Evolutionary conservation across 2,888 invertebrate genomes (phyloP).

Genomic region (Sacculina carcini): DNA sequence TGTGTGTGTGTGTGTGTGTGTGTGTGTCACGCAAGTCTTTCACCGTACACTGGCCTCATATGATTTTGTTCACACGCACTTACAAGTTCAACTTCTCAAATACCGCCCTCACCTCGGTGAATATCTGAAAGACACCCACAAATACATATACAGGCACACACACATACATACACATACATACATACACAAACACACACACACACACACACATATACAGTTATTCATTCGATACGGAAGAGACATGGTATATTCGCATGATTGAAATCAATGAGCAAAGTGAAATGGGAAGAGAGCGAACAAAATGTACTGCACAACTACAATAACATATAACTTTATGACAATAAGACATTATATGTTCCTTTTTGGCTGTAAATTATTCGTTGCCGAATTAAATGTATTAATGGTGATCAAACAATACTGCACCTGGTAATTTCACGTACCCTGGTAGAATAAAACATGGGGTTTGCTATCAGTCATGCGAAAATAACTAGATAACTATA

Average conservation of each 20-base stretch:
- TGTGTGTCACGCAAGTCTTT: not conserved
- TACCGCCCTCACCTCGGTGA: conserved; percentile 5
- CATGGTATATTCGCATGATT: not conserved
- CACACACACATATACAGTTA: conserved; percentile 1
- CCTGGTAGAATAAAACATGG: too few species aligned
- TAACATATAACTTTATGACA: not conserved
- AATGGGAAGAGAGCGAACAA: not conserved
- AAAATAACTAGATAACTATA: too few species aligned
- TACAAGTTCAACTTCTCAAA: not conserved
- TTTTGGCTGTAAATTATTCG: conserved; percentile 4
- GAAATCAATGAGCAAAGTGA: too few species aligned
- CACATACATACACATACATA: conserved; percentile 1
- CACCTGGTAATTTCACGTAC: too few species aligned
- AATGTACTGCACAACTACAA: not conserved
- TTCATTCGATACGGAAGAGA: not conserved
- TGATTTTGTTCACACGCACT: not conserved
- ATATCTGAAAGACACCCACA: not conserved
- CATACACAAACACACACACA: too few species aligned
- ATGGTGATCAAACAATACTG: too few species aligned
- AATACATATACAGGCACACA: not conserved
- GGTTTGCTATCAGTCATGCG: too few species aligned
- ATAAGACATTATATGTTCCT: not conserved
- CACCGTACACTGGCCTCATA: not conserved
- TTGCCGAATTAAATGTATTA: too few species aligned
- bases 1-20: not conserved